A percentile compares a stretch with the other conserved stretches of the same genome.
These are phyloP conservation scores for Echiichthys vipera DNA, from an alignment of 2,797 vertebrate genomes.

Conservation along the genomic window DNA sequence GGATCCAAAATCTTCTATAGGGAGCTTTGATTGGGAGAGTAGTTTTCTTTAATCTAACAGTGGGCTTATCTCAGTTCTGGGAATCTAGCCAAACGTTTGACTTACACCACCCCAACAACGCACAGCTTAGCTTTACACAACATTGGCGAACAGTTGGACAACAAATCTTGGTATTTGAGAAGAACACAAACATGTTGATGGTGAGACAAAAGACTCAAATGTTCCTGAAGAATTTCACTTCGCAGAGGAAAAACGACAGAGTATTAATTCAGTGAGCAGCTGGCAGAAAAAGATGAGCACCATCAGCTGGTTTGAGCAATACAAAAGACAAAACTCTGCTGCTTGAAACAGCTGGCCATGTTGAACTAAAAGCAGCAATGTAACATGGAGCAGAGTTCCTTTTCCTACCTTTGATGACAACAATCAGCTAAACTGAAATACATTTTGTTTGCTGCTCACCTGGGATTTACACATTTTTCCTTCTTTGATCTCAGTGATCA, in stretches of 20 bases:
- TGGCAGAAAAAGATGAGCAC: constrained; percentile 29
- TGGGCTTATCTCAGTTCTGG: constrained; percentile 60
- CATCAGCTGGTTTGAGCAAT: constrained; percentile 16
- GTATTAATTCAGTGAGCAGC: constrained; percentile 43
- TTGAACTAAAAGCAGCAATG: constrained; percentile 32
- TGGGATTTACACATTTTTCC: constrained; percentile 32
- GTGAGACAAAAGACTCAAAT: constrained; percentile 36
- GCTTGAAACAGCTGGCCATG: constrained; percentile 33
- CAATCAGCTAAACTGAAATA: constrained; percentile 60
- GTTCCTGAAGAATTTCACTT: constrained; percentile 42
- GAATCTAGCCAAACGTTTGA: constrained; percentile 66
- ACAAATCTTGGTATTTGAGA: constrained; percentile 40
- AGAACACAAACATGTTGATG: constrained; percentile 41
- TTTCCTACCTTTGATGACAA: constrained; percentile 36
- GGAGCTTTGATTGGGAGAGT: constrained; percentile 37
- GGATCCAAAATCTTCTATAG: constrained; percentile 10
- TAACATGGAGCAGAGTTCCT: constrained; percentile 14
- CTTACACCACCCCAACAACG: constrained; percentile 55
- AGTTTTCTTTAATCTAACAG: constrained; percentile 33
- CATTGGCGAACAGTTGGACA: constrained; percentile 39
- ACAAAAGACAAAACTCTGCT: constrained; percentile 16
- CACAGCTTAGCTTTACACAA: constrained; percentile 45
- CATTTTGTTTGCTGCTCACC: constrained; percentile 44
- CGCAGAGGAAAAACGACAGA: constrained; percentile 9
- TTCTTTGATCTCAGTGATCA: constrained; percentile 60